phyloP scores from a whole-genome alignment of 2,113 vertebrate genomes.

The Corythornis cristatus region DNA sequence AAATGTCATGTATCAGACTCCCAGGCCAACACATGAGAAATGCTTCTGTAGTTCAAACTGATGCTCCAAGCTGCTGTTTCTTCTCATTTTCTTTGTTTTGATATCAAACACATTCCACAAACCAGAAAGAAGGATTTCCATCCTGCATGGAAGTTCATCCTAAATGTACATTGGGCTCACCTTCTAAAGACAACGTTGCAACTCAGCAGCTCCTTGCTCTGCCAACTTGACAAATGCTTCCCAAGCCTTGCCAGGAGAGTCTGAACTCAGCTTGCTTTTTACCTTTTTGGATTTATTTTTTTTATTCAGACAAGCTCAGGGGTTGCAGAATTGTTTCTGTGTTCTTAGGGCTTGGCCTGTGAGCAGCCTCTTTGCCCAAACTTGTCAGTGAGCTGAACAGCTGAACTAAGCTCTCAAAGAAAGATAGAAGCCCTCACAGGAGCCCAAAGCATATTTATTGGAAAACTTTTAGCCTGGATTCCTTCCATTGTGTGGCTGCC shows the following conservation, averaged over 20 bases:
- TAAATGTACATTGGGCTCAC: background rate
- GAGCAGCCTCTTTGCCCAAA: slow-evolving; percentile 9
- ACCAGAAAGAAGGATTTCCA: background rate
- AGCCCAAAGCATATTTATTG: background rate
- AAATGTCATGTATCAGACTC: background rate
- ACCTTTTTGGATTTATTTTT: too few species aligned
- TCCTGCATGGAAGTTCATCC: background rate
- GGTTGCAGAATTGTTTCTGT: background rate
- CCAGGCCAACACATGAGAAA: background rate
- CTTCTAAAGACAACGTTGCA: background rate
- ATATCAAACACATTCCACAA: background rate
- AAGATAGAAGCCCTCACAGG: background rate
- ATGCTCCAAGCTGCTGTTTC: background rate
- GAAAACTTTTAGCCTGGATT: slow-evolving; percentile 18
- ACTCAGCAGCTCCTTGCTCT: background rate
- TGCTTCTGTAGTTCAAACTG: background rate
- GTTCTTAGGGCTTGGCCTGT: background rate
- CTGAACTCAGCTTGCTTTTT: background rate
- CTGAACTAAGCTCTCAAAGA: background rate
- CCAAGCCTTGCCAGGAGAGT: background rate
- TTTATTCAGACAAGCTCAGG: background rate
- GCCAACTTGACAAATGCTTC: background rate
- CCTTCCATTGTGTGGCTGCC: background rate
- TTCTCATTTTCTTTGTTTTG: background rate
- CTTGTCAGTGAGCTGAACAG: background rate